Evolutionary conservation across 1,140 invertebrate genomes (phyloP), one percentile per base, ranked within the genome.

Genomic region (Drosophila novamexicana): DNA sequence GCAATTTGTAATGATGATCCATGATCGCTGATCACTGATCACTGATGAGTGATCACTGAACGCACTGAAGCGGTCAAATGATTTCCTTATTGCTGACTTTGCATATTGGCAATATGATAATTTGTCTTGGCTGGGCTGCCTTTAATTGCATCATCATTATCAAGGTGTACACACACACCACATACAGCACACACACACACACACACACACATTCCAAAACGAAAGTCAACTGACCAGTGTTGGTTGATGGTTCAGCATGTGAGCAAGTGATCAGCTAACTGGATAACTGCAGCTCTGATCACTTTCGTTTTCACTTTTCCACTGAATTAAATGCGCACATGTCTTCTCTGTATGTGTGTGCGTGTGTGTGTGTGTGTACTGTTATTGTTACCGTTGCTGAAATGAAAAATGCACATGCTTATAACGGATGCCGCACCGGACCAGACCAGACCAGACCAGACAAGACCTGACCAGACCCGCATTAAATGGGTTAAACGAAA

Each of bases 271-370:
- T 68, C 69, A 69, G 39, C 57, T 70, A 64, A 65, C 64, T 83
- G 77, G 74, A 68, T 74, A 66, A 67, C 61, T 72, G 62, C 53
- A 68, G 45, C 67, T 44, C 50, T 47, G 49, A 83, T 68, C 80
- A 89, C 84, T 89, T 89, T 89, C 84, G 85, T 89, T 89, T 89
- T 89, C 84, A 89, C 84, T 90, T 89, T 89, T 89, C 84, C 84
- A 81, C 50, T 84, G 84, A 75, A 89, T 89, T 89, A 89, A 89
- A 78, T 68, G 73, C 65, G 56, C 66, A 71, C 62, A 70, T 66
- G 52, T 52, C 49, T 52, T 52, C n/a, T 52, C 8, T n/a, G 6
- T 53, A 22, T 39, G 34, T 18, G 7, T 40, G 1, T 47, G 29
- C 40, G 18, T 63, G 40, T 42, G 18, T 18, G 18, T 18, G 18